Evolutionary conservation across 2,113 vertebrate species (phyloP).

Genomic region (Potamarius usumacintae): DNA sequence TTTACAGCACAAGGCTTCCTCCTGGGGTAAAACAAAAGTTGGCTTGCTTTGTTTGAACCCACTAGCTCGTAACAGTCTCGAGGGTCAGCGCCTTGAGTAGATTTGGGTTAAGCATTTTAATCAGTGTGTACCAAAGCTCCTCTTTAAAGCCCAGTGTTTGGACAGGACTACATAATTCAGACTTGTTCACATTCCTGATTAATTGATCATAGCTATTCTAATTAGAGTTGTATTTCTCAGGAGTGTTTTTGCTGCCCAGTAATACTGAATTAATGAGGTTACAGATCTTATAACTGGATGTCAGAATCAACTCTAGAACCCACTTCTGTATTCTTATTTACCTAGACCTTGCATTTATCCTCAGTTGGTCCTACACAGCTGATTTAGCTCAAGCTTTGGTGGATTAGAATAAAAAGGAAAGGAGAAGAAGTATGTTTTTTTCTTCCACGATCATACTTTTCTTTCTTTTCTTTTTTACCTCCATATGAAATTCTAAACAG

Average conservation of each 20-base stretch:
- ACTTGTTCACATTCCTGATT: constrained; percentile 26
- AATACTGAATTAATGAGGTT: background rate
- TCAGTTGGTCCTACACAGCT: background rate
- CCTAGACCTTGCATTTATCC: background rate
- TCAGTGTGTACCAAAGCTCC: constrained; percentile 19
- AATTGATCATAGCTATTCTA: background rate
- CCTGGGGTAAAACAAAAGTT: constrained; percentile 35
- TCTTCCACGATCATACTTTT: background rate
- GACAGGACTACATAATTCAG: background rate
- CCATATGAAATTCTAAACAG: background rate
- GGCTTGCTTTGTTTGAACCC: constrained; percentile 36
- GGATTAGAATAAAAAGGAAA: background rate
- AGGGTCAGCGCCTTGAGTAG: constrained; percentile 37
- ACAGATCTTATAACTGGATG: background rate
- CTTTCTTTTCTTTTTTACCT: background rate
- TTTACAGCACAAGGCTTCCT: constrained; percentile 40
- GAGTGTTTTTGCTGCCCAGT: background rate
- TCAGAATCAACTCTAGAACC: background rate
- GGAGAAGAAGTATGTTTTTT: background rate
- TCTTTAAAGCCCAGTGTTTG: constrained; percentile 7
- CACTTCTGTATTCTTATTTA: background rate
- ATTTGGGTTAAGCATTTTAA: constrained; percentile 37
- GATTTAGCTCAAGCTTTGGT: background rate
- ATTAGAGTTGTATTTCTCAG: background rate
- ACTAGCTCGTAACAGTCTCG: constrained; percentile 31